phyloP scores from a whole-genome alignment of 2,113 vertebrate genomes.

The Sturnira hondurensis region DNA sequence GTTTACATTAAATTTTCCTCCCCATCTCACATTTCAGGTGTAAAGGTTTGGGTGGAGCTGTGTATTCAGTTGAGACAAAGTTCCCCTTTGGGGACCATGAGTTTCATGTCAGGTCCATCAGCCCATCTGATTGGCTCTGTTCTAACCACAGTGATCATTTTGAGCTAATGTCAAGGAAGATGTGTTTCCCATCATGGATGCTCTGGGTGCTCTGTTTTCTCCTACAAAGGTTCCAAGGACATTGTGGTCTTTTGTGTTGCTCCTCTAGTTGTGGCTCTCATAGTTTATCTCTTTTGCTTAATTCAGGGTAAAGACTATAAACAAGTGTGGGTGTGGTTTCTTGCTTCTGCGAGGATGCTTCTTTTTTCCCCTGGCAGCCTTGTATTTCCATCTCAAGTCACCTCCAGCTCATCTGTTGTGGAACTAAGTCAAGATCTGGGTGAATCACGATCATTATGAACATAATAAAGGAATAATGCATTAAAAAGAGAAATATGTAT shows the following conservation, averaged over 20 bases:
- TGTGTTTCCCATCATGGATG: neutral
- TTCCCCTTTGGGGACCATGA: neutral
- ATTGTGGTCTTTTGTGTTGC: neutral
- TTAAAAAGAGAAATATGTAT: neutral
- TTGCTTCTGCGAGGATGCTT: neutral
- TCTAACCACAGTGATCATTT: neutral
- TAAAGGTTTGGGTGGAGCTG: neutral
- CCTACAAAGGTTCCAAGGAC: neutral
- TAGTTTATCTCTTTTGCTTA: neutral
- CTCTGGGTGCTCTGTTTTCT: neutral
- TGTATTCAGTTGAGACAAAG: neutral
- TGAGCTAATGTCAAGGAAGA: neutral
- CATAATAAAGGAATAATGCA: neutral
- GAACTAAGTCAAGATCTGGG: neutral
- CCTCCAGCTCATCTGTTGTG: neutral
- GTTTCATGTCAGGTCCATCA: neutral
- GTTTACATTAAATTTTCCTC: conserved; percentile 2
- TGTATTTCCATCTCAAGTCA: neutral
- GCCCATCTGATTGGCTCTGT: neutral
- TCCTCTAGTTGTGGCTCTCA: neutral
- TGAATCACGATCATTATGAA: neutral
- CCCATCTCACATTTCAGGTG: neutral
- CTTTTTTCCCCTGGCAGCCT: neutral
- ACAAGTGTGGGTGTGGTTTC: neutral
- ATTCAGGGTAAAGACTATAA: neutral